A percentile compares a stretch with the other conserved stretches of the same genome.
Evolutionary conservation across 2,797 vertebrate genomes (phyloP).

Genomic region (Dryobates pubescens): DNA sequence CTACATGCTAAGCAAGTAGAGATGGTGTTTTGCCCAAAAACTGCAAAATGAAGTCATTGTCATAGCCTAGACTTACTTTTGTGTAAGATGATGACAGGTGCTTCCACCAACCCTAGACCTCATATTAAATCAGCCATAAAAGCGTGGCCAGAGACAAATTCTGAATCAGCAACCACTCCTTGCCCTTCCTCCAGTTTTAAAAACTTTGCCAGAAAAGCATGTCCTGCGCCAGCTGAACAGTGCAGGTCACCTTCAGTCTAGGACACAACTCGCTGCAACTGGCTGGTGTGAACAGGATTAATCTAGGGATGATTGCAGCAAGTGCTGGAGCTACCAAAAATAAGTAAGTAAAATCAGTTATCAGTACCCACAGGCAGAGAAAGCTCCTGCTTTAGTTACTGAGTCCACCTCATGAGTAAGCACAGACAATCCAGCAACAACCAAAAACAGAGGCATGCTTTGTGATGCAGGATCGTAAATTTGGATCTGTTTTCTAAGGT

Average conservation of each 20-base stretch:
- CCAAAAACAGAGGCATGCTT: neutral
- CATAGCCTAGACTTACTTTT: neutral
- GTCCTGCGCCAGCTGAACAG: neutral
- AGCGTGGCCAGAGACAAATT: neutral
- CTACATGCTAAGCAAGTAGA: neutral
- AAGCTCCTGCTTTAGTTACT: neutral
- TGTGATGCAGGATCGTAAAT: neutral
- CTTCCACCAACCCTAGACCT: neutral
- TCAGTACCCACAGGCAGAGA: neutral
- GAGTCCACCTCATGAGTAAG: neutral
- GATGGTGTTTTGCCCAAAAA: neutral
- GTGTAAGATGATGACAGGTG: neutral
- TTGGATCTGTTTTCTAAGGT: neutral
- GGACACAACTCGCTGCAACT: neutral
- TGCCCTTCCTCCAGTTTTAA: neutral
- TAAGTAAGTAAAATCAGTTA: neutral
- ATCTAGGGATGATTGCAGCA: neutral
- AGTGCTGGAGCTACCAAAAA: neutral
- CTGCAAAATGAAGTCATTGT: neutral
- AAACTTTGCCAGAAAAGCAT: neutral
- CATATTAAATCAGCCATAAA: neutral
- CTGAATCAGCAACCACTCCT: neutral
- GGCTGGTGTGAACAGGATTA: neutral
- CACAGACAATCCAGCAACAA: neutral
- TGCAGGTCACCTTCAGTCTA: rapidly evolving